Evolutionary conservation across 2,797 vertebrate genomes (phyloP).

Genomic region (Sparidentex hasta): DNA sequence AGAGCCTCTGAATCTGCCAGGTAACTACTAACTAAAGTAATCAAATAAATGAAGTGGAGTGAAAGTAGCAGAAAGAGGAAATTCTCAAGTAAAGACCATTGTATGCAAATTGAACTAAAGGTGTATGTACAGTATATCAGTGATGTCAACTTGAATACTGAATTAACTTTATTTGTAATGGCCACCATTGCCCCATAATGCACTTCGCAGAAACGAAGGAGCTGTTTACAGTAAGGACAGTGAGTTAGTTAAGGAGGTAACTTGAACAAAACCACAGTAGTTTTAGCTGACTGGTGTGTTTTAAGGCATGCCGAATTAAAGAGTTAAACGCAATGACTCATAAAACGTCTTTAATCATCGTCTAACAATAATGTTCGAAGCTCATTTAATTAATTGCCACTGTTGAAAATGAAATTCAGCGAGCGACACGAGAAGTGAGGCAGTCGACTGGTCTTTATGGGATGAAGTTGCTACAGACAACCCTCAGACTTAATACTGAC

Average conservation of each 20-base stretch:
- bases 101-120: too few species aligned
- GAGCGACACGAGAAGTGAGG: background rate
- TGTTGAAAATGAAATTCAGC: background rate
- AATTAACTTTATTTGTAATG: background rate
- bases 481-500: accelerated
- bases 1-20: too few species aligned
- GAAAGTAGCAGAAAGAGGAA: too few species aligned
- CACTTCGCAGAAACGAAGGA: background rate
- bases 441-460: background rate
- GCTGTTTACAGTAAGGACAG: background rate
- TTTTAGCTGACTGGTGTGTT: background rate
- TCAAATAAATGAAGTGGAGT: too few species aligned
- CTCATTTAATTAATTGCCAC: accelerated
- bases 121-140: too few species aligned
- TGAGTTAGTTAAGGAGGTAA: background rate
- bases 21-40: too few species aligned
- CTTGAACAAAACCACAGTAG: accelerated
- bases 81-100: too few species aligned
- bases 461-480: background rate
- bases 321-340: background rate
- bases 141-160: background rate
- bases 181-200: background rate
- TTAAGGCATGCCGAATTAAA: background rate
- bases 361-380: background rate
- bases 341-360: background rate